These are phyloP conservation scores for Ictalurus furcatus DNA, from an alignment of 2,113 vertebrate genomes.

Conservation along the genomic window DNA sequence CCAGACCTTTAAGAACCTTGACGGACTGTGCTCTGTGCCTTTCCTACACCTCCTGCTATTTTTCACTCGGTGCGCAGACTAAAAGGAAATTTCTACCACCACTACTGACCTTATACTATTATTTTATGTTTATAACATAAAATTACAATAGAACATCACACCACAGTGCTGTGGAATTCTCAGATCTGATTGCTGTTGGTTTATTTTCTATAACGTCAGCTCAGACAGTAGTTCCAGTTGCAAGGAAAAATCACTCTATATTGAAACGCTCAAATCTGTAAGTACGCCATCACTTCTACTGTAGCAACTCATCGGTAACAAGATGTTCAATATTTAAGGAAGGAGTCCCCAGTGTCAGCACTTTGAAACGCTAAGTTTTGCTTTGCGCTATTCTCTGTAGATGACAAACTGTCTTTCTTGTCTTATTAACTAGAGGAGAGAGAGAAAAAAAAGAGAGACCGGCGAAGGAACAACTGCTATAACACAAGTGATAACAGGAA, in stretches of 20 bases:
- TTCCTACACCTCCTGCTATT: slow-evolving; percentile 60
- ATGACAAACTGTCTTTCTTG: neutral
- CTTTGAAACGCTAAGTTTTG: neutral
- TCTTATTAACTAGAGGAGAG: neutral
- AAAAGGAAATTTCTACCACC: slow-evolving; percentile 55
- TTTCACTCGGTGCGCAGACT: slow-evolving; percentile 67
- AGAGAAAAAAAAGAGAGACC: neutral
- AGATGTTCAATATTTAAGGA: neutral
- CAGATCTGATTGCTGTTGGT: neutral
- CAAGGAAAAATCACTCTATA: neutral
- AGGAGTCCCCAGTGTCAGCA: neutral
- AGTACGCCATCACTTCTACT: neutral
- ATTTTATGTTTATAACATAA: neutral
- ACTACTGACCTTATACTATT: slow-evolving; percentile 56
- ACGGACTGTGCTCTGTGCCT: slow-evolving; percentile 81
- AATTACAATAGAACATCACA: no score
- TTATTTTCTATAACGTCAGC: neutral
- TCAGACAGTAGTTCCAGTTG: neutral
- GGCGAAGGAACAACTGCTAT: neutral
- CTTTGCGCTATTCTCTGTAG: neutral
- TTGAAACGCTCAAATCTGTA: neutral
- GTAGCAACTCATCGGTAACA: neutral
- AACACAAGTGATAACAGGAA: neutral
- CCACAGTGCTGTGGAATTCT: neutral
- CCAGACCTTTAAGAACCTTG: slow-evolving; percentile 99